Percentiles rank a stretch among this genome's conserved stretches.
phyloP scores from a whole-genome alignment of 1,140 invertebrate species.

The Zaprionus camerounensis region DNA sequence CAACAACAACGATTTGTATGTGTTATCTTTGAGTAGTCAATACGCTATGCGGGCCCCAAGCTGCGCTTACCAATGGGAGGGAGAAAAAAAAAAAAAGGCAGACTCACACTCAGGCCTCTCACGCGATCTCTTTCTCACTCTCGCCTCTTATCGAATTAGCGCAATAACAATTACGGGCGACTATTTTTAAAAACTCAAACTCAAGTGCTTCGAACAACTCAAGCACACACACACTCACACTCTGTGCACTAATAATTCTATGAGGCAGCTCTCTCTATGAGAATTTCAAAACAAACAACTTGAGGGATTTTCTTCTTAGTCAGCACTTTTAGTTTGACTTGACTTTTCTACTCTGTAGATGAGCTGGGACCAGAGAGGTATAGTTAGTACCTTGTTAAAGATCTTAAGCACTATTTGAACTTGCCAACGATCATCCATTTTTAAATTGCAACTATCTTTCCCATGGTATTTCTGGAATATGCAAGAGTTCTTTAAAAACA shows the following conservation, averaged over 20 bases:
- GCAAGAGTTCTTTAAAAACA: no score
- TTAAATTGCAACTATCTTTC: no score
- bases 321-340: slow-evolving; percentile 5
- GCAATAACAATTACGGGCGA: slow-evolving; percentile 38
- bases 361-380: not conserved
- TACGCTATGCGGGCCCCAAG: not conserved
- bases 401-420: no score
- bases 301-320: slow-evolving; percentile 24
- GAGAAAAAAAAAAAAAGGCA: not conserved
- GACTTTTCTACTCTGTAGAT: not conserved
- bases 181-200: slow-evolving; percentile 45
- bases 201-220: slow-evolving; percentile 24
- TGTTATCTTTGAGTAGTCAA: slow-evolving; percentile 29
- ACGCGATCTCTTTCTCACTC: slow-evolving; percentile 2
- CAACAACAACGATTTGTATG: slow-evolving; percentile 28
- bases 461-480: no score
- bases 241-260: not conserved
- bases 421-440: no score
- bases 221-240: not conserved
- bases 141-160: slow-evolving; percentile 44
- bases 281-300: slow-evolving; percentile 20
- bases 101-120: no score
- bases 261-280: slow-evolving; percentile 4
- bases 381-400: no score
- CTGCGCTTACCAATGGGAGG: slow-evolving; percentile 5